Evolutionary conservation across 1,140 invertebrate genomes (phyloP), one percentile per base, ranked within the genome.

Genomic region (Neodiprion lecontei): DNA sequence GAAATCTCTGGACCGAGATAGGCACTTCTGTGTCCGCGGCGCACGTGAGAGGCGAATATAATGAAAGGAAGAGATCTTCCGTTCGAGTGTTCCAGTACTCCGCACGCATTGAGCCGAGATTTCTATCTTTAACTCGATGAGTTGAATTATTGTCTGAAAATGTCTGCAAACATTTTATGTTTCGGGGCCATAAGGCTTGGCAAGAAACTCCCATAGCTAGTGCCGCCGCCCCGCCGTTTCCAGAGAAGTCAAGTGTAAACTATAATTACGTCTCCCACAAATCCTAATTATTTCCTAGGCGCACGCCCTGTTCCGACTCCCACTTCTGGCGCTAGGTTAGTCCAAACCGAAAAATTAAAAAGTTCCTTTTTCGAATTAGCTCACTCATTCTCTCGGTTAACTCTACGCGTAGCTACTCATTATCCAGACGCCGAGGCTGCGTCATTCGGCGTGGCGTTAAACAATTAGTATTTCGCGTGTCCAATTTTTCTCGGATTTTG

Each of bases 351-450:
- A 68, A 47, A 65, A 66, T 74, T 11, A 53, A 73, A 72, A 21
- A 53, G 61, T 53, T 65, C 67, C 76, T 70, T 75, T 76, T 74
- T 75, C 77, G 80, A 82, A 84, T 84, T 84, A 83, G 81, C 79
- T 78, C 72, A 82, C 79, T 79, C 74, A 68, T 9, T 61, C 53
- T 61, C 53, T 61, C 67, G 53, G 72, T 11, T 68, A 69, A 67
- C 61, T 61, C 9, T 61, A 61, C 53, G 9, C 70, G 72, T 70
- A 74, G 72, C 70, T 81, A 78, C 77, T 83, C 78, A 82, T 84
- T 82, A 83, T 77, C 75, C 69, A 78, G 75, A 67, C 70, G 50
- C 74, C 21, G 67, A 53, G 74, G 48, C 48, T 40, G 28, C 28
- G n/a, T 61, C 11, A 61, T 61, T 69, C 23, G 21, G 61, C 61